Evolutionary conservation across 1,140 invertebrate genomes (phyloP).

Genomic region (Drosophila varians): DNA sequence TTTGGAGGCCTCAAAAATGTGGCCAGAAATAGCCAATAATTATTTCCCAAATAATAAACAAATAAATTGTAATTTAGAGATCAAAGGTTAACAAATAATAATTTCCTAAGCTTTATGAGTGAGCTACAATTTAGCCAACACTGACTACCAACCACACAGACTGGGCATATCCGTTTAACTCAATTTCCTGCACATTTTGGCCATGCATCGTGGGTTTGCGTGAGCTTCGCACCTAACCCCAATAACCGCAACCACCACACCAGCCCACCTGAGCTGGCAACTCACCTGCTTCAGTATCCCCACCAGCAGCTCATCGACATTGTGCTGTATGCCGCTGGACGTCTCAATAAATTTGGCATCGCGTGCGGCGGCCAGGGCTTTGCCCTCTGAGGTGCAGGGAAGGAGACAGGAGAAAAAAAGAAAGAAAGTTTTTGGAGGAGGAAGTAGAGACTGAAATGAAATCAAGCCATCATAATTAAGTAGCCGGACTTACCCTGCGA

Average conservation of each 20-base stretch:
- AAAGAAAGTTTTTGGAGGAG: conserved; percentile 1
- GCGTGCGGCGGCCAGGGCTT: conserved; percentile 91
- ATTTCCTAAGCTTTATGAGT: neutral
- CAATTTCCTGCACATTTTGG: conserved; percentile 71
- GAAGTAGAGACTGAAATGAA: conserved; percentile 30
- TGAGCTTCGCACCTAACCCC: conserved; percentile 67
- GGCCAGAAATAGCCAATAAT: neutral
- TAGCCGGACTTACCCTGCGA: conserved; percentile 87
- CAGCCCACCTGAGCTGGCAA: neutral
- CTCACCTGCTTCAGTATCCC: conserved; percentile 91
- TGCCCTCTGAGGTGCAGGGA: conserved; percentile 88
- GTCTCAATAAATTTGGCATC: conserved; percentile 97
- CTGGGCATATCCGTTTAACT: neutral
- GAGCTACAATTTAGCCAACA: neutral
- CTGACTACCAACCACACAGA: neutral
- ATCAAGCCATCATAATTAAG: conserved; percentile 76
- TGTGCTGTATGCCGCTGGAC: conserved; percentile 95
- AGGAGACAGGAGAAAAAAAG: conserved; percentile 1
- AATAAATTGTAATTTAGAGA: neutral
- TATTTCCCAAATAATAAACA: too few relatives aligned
- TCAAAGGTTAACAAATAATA: neutral
- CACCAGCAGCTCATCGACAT: conserved; percentile 95
- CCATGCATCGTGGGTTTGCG: conserved; percentile 75
- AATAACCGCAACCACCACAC: conserved; percentile 21
- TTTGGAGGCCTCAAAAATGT: neutral